Conservation (phyloP, 2,797 vertebrate species). For the Crotalus adamanteus region DNA sequence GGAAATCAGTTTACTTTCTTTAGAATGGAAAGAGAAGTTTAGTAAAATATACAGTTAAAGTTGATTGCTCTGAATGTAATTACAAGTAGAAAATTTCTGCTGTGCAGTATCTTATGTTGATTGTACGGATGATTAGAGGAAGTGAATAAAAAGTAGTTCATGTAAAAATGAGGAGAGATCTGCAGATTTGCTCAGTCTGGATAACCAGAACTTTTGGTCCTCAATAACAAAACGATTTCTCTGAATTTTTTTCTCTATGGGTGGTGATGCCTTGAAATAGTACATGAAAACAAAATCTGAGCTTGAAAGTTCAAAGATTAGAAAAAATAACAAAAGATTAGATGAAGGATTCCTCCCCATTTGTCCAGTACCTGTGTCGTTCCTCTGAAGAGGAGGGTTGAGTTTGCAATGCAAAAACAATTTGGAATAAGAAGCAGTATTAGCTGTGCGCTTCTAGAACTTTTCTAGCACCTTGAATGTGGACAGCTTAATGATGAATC, state of each 20-base stretch:
- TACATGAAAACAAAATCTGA: not conserved
- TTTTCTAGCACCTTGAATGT: not conserved
- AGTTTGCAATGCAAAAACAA: not conserved
- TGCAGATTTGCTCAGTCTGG: not conserved
- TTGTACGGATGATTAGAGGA: slow-evolving; percentile 1
- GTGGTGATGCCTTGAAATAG: not conserved
- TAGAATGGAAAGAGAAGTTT: not conserved
- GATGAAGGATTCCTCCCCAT: not conserved
- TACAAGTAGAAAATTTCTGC: slow-evolving; percentile 11
- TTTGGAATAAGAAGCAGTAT: not conserved
- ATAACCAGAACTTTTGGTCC: not conserved
- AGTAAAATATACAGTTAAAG: slow-evolving; percentile 14
- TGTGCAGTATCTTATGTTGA: not conserved
- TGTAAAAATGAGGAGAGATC: not conserved
- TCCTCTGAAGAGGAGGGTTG: not conserved
- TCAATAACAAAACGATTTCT: not conserved
- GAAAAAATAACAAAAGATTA: not conserved
- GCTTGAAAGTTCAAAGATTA: not conserved
- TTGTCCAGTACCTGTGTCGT: not conserved
- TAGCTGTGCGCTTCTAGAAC: too few species aligned
- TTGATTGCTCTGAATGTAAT: slow-evolving; percentile 6
- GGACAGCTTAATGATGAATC: not conserved
- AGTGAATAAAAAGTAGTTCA: not conserved
- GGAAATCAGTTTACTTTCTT: not conserved
- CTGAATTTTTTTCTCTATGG: not conserved